Evolutionary conservation across 2,113 vertebrate genomes (phyloP), one percentile per base, ranked within the genome.

Genomic region (Tricholaema leucomelas): DNA sequence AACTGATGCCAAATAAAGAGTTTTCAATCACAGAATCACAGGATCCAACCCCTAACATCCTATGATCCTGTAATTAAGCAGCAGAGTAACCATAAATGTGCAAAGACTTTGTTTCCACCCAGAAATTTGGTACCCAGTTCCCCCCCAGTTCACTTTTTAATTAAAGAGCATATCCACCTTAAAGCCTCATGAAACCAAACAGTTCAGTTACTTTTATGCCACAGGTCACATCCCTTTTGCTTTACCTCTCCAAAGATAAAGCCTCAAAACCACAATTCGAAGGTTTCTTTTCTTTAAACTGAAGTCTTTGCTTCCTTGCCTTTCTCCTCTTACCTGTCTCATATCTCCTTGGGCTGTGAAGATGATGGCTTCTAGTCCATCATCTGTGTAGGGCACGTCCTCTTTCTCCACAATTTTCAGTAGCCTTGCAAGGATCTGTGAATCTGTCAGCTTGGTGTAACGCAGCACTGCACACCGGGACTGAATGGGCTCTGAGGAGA

Each of bases 301-400:
- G 52, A 61, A 66, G 35, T 6, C 48, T 83, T 63, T 61, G 1
- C 50, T 78, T 75, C 8, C 7, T 15, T 35, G 55, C n/a, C 42
- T 14, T 85, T 66, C 36, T 40, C 30, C 30, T 90, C 90, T 54
- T 94, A 99, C 99, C 98, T 99, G 99, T 98, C 99, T 98, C 99
- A 99, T 99, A 97, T 99, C 99, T 36, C 99, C 99, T 96, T 99
- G 99, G 5, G 99, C 98, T 0, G 99, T 99, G 97, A 99, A 99
- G 96, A 99, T 98, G 87, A 99, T 96, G 67, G 99, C 99, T 92
- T 99, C 99, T 72, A 99, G 97, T 65, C 99, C 99, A 20, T 99
- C 99, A 5, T 99, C 98, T 0, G 98, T 98, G 85, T 98, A 98
- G 0, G 92, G 87, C 21, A 99, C 97, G 1, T 82, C 93, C 93